Percentiles rank a stretch among this genome's conserved stretches.
phyloP scores from a whole-genome alignment of 2,888 invertebrate species.

The Protonemura montana region DNA sequence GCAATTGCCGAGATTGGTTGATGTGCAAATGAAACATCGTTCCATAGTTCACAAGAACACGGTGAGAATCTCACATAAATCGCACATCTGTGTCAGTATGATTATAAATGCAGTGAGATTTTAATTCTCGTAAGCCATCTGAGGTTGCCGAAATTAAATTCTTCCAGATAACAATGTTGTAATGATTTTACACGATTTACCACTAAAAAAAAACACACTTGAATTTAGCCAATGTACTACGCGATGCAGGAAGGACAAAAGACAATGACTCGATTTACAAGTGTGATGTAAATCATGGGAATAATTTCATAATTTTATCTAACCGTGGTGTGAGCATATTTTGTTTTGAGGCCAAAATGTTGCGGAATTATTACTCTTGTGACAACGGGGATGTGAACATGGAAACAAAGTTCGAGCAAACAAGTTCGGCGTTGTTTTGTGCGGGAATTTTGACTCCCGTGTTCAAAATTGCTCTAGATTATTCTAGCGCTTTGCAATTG shows the following conservation, averaged over 20 bases:
- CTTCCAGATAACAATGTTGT: background rate
- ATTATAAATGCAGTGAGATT: constrained; percentile 12
- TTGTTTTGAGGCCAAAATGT: background rate
- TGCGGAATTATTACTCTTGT: background rate
- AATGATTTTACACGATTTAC: background rate
- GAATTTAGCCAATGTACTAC: background rate
- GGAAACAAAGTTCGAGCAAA: background rate
- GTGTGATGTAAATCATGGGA: background rate
- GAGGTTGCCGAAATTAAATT: constrained; percentile 4
- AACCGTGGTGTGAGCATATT: background rate
- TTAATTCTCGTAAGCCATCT: background rate
- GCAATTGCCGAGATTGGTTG: background rate
- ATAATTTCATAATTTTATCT: background rate
- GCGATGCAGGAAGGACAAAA: background rate
- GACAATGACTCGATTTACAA: background rate
- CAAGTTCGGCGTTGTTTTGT: background rate
- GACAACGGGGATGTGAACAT: background rate
- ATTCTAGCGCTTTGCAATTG: background rate
- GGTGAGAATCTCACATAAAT: background rate
- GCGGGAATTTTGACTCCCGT: background rate
- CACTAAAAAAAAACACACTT: background rate
- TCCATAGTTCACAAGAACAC: background rate
- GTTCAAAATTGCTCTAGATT: background rate
- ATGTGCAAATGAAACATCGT: background rate
- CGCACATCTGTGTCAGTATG: background rate